A percentile compares a stretch with the other conserved stretches of the same genome.
These are phyloP conservation scores for Gobio gobio DNA, from an alignment of 2,113 vertebrate species.

Conservation along the genomic window DNA sequence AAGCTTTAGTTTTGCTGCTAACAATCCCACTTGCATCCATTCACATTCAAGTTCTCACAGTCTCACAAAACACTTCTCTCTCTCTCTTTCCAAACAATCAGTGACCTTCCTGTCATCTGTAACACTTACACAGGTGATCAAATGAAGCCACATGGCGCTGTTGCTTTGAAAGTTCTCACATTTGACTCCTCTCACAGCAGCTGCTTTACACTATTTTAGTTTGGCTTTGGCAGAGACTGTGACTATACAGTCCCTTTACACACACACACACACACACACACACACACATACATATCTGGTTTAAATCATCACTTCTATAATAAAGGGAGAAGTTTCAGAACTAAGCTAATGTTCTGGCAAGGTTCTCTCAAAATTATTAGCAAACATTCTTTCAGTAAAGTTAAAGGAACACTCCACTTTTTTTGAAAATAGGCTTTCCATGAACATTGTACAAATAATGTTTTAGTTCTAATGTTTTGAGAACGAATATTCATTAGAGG, in stretches of 20 bases:
- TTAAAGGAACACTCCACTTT: no score
- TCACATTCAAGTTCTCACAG: background rate
- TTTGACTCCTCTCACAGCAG: constrained; percentile 73
- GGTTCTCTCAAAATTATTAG: no score
- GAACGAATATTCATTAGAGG: no score
- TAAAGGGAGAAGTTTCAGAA: no score
- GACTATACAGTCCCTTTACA: constrained; percentile 65
- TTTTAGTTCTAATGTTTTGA: no score
- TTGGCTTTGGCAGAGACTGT: constrained; percentile 62
- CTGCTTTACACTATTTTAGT: constrained; percentile 79
- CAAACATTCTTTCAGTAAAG: no score
- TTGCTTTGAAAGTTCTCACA: constrained; percentile 74
- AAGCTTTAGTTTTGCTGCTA: constrained; percentile 51
- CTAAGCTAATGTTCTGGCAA: no score
- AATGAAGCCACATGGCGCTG: constrained; percentile 61
- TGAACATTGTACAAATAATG: no score
- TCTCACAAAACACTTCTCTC: background rate
- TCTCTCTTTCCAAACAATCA: constrained; percentile 71
- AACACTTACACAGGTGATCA: constrained; percentile 75
- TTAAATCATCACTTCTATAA: no score
- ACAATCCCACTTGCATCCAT: background rate
- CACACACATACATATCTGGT: no score
- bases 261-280: constrained; percentile 46
- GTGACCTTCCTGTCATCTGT: constrained; percentile 76
- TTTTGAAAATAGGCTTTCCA: no score